Evolutionary conservation across 37 sponge, comb jelly and placozoan genomes (phyloP), one percentile per base, ranked within the genome.

Genomic region (Eunapius fragilis): DNA sequence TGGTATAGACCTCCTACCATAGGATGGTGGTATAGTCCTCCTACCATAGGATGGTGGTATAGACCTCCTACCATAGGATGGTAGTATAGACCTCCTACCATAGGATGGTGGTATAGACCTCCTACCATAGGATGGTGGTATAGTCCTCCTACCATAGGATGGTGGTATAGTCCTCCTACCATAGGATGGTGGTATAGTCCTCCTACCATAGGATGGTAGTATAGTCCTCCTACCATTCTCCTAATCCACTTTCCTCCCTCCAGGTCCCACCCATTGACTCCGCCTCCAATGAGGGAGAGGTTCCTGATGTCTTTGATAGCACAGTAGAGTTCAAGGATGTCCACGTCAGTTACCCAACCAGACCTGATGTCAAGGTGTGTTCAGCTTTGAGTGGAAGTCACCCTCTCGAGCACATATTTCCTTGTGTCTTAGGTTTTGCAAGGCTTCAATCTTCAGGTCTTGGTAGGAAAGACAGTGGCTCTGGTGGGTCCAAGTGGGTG

Each of bases 401-500:
- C 76, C 35, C n/a, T n/a, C n/a, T n/a, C n/a, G n/a, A n/a, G 76
- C 32, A n/a, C 11, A 10, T 11, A 32, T 75, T 31, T n/a, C 9
- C 76, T 37, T 37, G 23, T 75, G 32, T n/a, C 36, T 23, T 48
- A 89, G 91, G 82, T 94, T 28, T 22, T 95, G 84, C 38, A 80
- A 75, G 88, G 73, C 33, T 25, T 95, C 24, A 83, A 41, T 50
- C 70, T 93, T 69, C 75, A 75, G 68, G 87, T 91, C 22, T 47
- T 68, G 10, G 31, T 12, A 24, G 96, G 96, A 4, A 80, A 92
- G 79, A 92, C 90, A 19, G 82, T 95, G 0, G 96, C 96, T 79
- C 82, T 95, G 34, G 96, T 96, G 28, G 96, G 96, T 10, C 75
- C 94, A 71, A 89, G 90, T 79, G 96, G 96, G 33, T 86, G 92